Conservation (phyloP, 2,888 invertebrate species). For the Xanthostigma xanthostigma region DNA sequence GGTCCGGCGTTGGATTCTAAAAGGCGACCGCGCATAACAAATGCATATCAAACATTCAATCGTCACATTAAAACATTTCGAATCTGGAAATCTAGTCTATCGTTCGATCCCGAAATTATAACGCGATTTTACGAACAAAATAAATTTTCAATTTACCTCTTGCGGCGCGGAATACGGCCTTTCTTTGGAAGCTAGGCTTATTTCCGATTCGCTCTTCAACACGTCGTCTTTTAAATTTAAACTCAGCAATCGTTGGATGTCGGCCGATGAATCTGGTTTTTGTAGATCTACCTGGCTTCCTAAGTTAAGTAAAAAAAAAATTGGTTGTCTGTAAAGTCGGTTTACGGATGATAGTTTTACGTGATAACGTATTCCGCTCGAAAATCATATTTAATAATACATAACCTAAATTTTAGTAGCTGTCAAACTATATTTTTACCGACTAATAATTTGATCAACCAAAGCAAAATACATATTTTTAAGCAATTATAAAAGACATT, state of each 20-base stretch:
- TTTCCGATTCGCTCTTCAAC: not conserved
- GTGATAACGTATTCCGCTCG: no score
- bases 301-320: not conserved
- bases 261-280: slow-evolving; percentile 1
- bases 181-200: not conserved
- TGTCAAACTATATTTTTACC: no score
- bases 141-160: slow-evolving; percentile 1
- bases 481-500: no score
- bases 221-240: slow-evolving; percentile 3
- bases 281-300: not conserved
- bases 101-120: no score
- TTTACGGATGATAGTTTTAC: no score
- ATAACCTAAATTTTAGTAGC: no score
- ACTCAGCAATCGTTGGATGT: slow-evolving; percentile 1
- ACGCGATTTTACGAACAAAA: not conserved
- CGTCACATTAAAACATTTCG: not conserved
- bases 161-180: slow-evolving; percentile 1
- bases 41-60: not conserved
- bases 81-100: no score
- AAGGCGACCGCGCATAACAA: not conserved
- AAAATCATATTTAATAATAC: no score
- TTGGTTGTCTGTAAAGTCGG: no score
- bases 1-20: slow-evolving; percentile 4
- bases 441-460: no score
- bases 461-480: no score